phyloP scores from a whole-genome alignment of 2,888 invertebrate species.

The Troides oblongomaculatus region DNA sequence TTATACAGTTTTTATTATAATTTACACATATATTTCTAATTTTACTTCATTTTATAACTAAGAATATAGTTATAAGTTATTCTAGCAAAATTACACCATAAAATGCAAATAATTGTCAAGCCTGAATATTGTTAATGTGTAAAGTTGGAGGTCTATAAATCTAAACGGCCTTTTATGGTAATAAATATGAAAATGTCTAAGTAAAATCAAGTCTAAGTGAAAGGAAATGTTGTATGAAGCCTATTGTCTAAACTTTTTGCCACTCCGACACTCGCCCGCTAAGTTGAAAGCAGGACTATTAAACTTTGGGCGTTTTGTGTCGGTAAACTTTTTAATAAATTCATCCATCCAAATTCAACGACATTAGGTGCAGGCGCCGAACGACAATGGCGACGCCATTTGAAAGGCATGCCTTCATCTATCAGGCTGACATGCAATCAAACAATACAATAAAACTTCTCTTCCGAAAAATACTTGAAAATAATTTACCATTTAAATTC shows the following conservation, averaged over 20 bases:
- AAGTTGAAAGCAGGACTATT: conserved; percentile 61
- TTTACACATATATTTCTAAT: neutral
- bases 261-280: conserved; percentile 47
- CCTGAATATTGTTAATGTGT: conserved; percentile 3
- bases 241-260: conserved; percentile 53
- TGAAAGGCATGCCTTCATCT: conserved; percentile 72
- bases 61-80: neutral
- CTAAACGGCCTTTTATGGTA: conserved; percentile 17
- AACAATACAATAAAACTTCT: conserved; percentile 80
- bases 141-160: conserved; percentile 24
- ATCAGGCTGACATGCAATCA: conserved; percentile 78
- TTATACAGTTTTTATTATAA: too few relatives aligned
- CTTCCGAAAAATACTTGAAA: conserved; percentile 77
- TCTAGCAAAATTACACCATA: neutral
- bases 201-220: conserved; percentile 40
- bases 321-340: conserved; percentile 74
- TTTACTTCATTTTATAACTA: neutral
- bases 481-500: conserved; percentile 80
- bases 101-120: conserved; percentile 5
- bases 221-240: conserved; percentile 44
- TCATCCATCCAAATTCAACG: conserved; percentile 61
- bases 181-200: conserved; percentile 28
- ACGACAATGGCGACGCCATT: conserved; percentile 67
- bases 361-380: conserved; percentile 60
- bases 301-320: conserved; percentile 52